Evolutionary conservation across 2,113 vertebrate species (phyloP).

Genomic region (Anguilla rostrata): DNA sequence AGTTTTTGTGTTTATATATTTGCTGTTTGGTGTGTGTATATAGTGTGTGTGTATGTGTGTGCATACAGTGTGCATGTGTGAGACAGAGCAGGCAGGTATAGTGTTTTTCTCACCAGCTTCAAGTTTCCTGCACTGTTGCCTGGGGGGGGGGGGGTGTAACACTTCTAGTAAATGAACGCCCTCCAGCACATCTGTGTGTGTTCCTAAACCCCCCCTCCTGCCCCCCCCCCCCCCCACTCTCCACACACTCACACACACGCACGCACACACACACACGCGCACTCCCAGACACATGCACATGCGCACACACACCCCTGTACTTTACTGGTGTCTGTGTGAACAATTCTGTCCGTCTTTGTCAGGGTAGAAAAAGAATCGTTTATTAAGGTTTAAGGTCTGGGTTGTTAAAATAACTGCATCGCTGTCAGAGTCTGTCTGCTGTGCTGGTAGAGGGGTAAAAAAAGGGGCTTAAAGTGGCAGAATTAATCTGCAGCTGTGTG

Average conservation of each 20-base stretch:
- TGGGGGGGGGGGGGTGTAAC: not conserved
- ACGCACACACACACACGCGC: conserved; percentile 10
- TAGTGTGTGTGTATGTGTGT: too few species aligned
- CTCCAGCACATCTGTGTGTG: conserved; percentile 31
- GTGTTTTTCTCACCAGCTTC: conserved; percentile 65
- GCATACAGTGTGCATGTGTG: not conserved
- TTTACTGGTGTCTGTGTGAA: not conserved
- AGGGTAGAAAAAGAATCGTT: too few species aligned
- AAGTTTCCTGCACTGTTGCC: conserved; percentile 58
- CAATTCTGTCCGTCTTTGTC: too few species aligned
- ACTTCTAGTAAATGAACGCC: conserved; percentile 55
- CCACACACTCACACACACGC: not conserved
- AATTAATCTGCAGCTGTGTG: conserved; percentile 49
- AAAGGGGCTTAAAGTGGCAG: conserved; percentile 50
- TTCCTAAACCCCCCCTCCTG: conserved; percentile 7
- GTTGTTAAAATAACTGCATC: too few species aligned
- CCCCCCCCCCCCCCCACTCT: not conserved
- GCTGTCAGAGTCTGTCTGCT: too few species aligned
- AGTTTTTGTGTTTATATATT: too few species aligned
- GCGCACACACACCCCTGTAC: too few species aligned
- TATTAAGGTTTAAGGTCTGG: too few species aligned
- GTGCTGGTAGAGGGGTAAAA: too few species aligned
- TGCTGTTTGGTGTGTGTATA: too few species aligned
- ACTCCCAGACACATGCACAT: too few species aligned
- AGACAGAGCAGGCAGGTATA: conserved; percentile 47